phyloP scores from a whole-genome alignment of 2,113 vertebrate genomes.

The Deroptyus accipitrinus region DNA sequence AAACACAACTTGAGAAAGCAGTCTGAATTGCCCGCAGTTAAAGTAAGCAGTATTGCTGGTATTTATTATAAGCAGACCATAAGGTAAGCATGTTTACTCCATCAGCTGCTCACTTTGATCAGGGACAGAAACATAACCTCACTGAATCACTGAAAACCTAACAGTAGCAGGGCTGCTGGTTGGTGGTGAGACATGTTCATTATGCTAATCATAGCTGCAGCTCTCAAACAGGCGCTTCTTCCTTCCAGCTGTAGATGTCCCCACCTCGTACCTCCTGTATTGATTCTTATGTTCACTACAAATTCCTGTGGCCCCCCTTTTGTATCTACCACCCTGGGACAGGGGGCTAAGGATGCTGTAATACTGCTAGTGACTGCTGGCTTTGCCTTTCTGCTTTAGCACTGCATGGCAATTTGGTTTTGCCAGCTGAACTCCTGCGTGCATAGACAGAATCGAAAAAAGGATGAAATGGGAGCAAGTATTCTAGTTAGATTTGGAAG shows the following conservation, averaged over 20 bases:
- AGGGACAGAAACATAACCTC: not conserved
- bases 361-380: not conserved
- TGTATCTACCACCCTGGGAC: not conserved
- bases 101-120: not conserved
- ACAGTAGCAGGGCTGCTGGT: not conserved
- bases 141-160: not conserved
- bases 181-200: not conserved
- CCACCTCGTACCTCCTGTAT: accelerated
- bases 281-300: not conserved
- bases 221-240: not conserved
- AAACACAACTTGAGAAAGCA: not conserved
- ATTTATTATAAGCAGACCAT: not conserved
- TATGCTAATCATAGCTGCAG: not conserved
- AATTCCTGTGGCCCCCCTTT: not conserved
- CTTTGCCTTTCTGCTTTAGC: not conserved
- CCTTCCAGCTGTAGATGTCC: not conserved
- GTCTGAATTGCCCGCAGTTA: not conserved
- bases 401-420: not conserved
- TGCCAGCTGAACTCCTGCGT: accelerated
- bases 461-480: not conserved
- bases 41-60: not conserved
- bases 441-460: not conserved
- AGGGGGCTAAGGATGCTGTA: not conserved
- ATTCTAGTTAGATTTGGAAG: not conserved
- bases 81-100: not conserved